Conservation (phyloP, 2,113 vertebrate species). For the Grantiella picta region DNA sequence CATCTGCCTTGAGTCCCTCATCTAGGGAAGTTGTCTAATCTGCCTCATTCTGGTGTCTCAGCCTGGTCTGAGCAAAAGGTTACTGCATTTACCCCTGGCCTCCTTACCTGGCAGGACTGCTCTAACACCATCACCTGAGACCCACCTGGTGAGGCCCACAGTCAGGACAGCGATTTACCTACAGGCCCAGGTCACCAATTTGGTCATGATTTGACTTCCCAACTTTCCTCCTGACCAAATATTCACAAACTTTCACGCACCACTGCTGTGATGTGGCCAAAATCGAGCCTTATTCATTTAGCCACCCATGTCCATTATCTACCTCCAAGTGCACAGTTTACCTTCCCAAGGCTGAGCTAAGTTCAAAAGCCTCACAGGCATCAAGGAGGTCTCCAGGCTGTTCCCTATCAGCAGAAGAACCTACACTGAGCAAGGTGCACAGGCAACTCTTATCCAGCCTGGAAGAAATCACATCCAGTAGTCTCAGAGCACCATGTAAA, state of each 20-base stretch:
- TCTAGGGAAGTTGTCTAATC: background rate
- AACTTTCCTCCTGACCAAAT: background rate
- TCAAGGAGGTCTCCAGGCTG: background rate
- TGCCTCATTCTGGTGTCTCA: background rate
- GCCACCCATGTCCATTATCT: background rate
- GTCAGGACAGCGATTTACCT: background rate
- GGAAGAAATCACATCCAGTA: background rate
- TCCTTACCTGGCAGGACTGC: background rate
- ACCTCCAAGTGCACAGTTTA: background rate
- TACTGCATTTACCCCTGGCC: background rate
- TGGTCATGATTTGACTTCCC: background rate
- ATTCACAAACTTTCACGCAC: background rate
- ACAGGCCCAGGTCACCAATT: background rate
- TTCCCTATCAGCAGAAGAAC: background rate
- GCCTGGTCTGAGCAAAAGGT: background rate
- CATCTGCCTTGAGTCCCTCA: background rate
- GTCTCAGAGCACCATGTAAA: background rate
- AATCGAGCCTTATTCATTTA: background rate
- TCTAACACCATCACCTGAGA: background rate
- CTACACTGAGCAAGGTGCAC: fast-evolving
- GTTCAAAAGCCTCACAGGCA: background rate
- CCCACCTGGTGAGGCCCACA: background rate
- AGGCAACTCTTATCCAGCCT: background rate
- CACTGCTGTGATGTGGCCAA: background rate
- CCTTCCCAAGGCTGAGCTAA: background rate